Conservation (phyloP, 1,140 invertebrate species). For the Rhopalosiphum maidis region DNA sequence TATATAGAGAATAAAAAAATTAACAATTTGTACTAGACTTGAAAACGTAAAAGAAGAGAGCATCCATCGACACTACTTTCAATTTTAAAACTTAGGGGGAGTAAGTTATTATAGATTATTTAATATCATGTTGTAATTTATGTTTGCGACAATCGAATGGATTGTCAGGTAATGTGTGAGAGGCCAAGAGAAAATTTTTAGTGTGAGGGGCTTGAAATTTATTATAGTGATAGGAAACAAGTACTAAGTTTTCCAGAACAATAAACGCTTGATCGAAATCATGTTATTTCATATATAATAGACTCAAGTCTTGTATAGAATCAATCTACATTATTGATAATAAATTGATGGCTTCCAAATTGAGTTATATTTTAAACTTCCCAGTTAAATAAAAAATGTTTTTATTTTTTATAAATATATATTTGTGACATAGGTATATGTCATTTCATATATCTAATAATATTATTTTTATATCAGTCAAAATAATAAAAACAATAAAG, state of each 20-base stretch:
- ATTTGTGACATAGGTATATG: neutral
- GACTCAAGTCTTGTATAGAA: constrained; percentile 79
- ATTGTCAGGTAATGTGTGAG: too few species aligned
- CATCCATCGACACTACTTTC: too few species aligned
- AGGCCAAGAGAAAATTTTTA: too few species aligned
- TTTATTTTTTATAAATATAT: neutral
- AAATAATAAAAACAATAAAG: neutral
- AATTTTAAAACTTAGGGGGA: too few species aligned
- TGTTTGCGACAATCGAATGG: too few species aligned
- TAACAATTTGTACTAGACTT: too few species aligned
- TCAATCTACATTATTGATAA: constrained; percentile 65
- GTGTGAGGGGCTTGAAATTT: too few species aligned
- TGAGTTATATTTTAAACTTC: neutral
- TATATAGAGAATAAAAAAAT: too few species aligned
- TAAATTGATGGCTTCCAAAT: neutral
- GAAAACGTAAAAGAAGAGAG: too few species aligned
- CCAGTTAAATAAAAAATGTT: neutral
- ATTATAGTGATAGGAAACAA: too few species aligned
- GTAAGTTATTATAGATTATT: too few species aligned
- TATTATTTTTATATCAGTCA: neutral
- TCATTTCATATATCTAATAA: neutral
- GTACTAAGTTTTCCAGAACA: constrained; percentile 77
- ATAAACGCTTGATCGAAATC: constrained; percentile 83
- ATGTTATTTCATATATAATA: constrained; percentile 78
- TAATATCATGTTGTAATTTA: too few species aligned